Evolutionary conservation across 1,140 invertebrate genomes (phyloP).

Genomic region (Leptinotarsa texana): DNA sequence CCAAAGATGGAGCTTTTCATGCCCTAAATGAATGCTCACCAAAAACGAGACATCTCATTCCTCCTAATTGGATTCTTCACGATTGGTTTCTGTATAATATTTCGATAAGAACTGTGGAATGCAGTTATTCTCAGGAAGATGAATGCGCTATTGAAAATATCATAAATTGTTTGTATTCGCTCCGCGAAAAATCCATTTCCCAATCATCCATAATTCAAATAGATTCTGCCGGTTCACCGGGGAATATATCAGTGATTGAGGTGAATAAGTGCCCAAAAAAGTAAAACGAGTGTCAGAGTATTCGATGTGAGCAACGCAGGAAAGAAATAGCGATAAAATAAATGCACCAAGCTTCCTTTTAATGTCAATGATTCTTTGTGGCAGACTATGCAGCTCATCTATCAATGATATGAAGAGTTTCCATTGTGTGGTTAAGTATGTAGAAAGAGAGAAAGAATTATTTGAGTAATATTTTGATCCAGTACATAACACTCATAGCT

Average conservation of each 20-base stretch:
- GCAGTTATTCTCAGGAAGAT: neutral
- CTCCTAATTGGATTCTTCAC: too few relatives aligned
- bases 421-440: too few relatives aligned
- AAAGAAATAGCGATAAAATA: neutral
- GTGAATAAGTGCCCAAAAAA: conserved; percentile 3
- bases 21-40: too few relatives aligned
- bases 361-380: neutral
- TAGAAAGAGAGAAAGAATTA: too few relatives aligned
- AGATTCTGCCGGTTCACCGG: neutral
- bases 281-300: neutral
- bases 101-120: neutral
- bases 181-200: neutral
- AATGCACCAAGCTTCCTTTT: neutral
- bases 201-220: conserved; percentile 8
- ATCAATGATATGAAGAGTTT: too few relatives aligned
- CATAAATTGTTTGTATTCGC: neutral
- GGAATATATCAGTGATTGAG: conserved; percentile 1
- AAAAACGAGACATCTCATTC: too few relatives aligned
- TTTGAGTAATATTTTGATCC: too few relatives aligned
- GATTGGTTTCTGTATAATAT: neutral
- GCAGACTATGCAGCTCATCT: too few relatives aligned
- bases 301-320: neutral
- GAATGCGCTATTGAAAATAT: neutral
- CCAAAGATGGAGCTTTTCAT: too few relatives aligned
- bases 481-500: too few relatives aligned